Conservation (phyloP, 1,140 invertebrate species). For the Ceratina calcarata region DNA sequence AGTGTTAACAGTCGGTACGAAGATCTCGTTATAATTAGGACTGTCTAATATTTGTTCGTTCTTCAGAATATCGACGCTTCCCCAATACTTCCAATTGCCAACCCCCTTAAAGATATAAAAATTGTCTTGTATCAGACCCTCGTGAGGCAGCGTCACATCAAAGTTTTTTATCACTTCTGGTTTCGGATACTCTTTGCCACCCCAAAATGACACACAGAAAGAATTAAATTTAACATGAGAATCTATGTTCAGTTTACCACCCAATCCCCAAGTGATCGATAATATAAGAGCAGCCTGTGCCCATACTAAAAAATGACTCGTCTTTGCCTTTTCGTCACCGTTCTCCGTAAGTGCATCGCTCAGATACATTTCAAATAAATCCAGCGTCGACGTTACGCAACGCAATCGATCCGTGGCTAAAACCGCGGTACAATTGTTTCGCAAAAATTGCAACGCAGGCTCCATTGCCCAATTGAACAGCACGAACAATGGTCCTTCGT, state of each 20-base stretch:
- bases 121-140: constrained; percentile 83
- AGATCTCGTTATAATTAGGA: constrained; percentile 73
- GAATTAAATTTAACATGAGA: constrained; percentile 82
- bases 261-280: constrained; percentile 83
- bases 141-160: constrained; percentile 81
- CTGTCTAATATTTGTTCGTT: constrained; percentile 67
- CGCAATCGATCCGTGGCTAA: constrained; percentile 80
- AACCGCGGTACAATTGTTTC: constrained; percentile 78
- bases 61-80: constrained; percentile 76
- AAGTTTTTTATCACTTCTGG: constrained; percentile 81
- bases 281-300: constrained; percentile 82
- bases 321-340: constrained; percentile 65
- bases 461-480: constrained; percentile 84
- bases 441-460: constrained; percentile 77
- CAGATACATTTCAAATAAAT: constrained; percentile 82
- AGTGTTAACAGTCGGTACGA: constrained; percentile 85
- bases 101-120: constrained; percentile 80
- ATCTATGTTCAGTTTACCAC: constrained; percentile 80
- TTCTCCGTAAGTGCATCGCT: constrained; percentile 74
- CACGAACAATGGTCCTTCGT: constrained; percentile 56
- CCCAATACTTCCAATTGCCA: constrained; percentile 81
- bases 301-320: constrained; percentile 77
- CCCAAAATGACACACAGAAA: constrained; percentile 79
- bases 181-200: constrained; percentile 75
- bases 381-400: constrained; percentile 78